Evolutionary conservation across 2,888 invertebrate genomes (phyloP), one percentile per base, ranked within the genome.

Genomic region (Gonocerus acuteangulatus): DNA sequence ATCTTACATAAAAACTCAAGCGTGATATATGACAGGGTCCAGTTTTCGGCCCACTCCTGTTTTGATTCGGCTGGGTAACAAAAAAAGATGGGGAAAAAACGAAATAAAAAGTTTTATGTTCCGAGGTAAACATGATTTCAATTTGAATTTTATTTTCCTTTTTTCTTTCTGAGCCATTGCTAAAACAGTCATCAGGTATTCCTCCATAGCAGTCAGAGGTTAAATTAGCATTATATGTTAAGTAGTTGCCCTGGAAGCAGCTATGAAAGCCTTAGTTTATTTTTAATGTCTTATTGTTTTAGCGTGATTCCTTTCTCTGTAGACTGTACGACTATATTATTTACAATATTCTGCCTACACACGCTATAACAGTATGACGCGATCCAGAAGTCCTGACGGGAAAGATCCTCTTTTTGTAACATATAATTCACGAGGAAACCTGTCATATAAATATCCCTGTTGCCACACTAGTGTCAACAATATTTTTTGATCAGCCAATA

Each of bases 1-100:
- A 54, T 36, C 54, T 1, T n/a, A 16, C 54, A 54, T 54, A 54
- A 54, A 54, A 54, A 54, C 54, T 42, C 54, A 54, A 27, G 27
- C 6, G 44, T 54, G 44, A 54, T 54, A 54, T 54, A 54, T 54
- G 23, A 18, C 44, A 22, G 23, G 36, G 34, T 51, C 51, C 51
- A 51, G 51, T 51, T 51, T 36, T 51, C 51, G 51, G 34, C 51
- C 51, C 51, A 51, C 51, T 51, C 51, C 51, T 51, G 34, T 34
- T 51, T 36, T 19, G 36, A 34, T 34, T 36, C 16, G 18, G 18
- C 16, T 19, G 7, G 36, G n/a, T 22, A 18, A 51, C 4, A 34
- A 34, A 34, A 34, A 34, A 49, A 49, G 1, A 23, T 2, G 18
- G 32, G 16, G 7, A 34, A 7, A 51, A 51, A 34, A 18, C 6